phyloP scores from a whole-genome alignment of 1,140 invertebrate species.

The Mycetomoellerius zeteki region DNA sequence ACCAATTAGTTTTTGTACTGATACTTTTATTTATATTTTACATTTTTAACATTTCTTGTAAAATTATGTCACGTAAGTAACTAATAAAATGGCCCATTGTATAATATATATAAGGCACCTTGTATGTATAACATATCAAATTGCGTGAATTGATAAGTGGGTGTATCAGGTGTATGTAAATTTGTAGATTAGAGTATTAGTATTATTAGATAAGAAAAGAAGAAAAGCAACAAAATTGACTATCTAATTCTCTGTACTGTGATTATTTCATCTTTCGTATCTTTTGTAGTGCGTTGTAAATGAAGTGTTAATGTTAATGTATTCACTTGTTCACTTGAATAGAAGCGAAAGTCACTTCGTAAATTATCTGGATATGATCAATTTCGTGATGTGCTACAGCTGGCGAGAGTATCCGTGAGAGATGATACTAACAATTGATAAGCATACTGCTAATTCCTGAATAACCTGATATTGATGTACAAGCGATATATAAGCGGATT shows the following conservation, averaged over 20 bases:
- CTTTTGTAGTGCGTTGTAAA: too few species aligned
- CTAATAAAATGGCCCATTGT: not conserved
- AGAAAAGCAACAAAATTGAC: not conserved
- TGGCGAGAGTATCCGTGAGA: not conserved
- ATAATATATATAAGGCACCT: not conserved
- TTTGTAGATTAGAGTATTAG: not conserved
- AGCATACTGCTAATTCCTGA: slow-evolving; percentile 31
- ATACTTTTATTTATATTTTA: not conserved
- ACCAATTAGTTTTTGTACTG: too few species aligned
- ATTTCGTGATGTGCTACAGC: slow-evolving; percentile 6
- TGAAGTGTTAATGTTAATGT: not conserved
- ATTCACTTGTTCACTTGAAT: not conserved
- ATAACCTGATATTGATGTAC: slow-evolving; percentile 24
- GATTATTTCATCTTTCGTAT: not conserved
- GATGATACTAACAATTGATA: slow-evolving; percentile 44
- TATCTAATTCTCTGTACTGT: not conserved
- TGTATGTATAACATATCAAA: too few species aligned
- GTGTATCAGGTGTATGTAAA: not conserved
- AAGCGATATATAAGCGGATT: slow-evolving; percentile 32
- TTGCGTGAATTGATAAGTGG: not conserved
- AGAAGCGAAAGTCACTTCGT: not conserved
- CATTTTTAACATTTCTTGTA: not conserved
- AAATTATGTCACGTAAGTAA: not conserved
- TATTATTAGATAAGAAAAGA: not conserved
- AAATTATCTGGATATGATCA: slow-evolving; percentile 48